Base-by-base conservation (phyloP, 2,797 vertebrate genomes). In the Fistularia tabacaria region DNA sequence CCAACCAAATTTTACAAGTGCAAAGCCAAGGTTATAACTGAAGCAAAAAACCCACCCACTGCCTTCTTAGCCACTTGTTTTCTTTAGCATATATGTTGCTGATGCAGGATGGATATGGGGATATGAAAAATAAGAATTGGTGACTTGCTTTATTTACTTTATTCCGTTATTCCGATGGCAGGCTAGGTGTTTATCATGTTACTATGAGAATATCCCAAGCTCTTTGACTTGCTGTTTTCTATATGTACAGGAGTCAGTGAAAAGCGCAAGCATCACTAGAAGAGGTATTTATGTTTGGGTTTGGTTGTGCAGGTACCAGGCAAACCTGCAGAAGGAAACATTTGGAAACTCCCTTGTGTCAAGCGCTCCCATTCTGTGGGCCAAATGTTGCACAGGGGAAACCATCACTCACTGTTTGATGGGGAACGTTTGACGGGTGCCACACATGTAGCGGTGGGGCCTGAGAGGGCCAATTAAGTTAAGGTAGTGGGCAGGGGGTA, bases 61-160 rank as follows among this genome's bases (percentile, higher is more conserved):
- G 55, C 57, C 76, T 76, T 65, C 40, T 12, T 40, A 71, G 55
- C 54, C 55, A 64, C 57, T 64, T 81, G 74, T 88, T 84, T 84
- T 81, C 70, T 25, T 25, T 25, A 25, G 25, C 25, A 25, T 82
- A 79, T 76, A 83, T 72, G 9, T 76, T 83, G 77, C 78, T 81
- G 77, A 84, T 82, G 82, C 69, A 81, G 72, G 70, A 82, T 59
- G 75, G 68, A 73, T 70, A 63, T 59, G 59, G 38, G 55, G 53
- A 5, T 25, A 55, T 66, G 75, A 81, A 87, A 83, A 74, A 73
- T 69, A 73, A 85, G 81, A 81, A 76, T 77, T 56, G 25, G 36
- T 74, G 79, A 83, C 72, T 81, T 72, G 66, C 57, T 83, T 74
- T 85, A 71, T 81, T 85, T 83, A 72, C 66, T 64, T 76, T 73